A percentile compares a stretch with the other conserved stretches of the same genome.
Evolutionary conservation across 2,888 invertebrate genomes (phyloP).

Genomic region (Hyposoter dolosus): DNA sequence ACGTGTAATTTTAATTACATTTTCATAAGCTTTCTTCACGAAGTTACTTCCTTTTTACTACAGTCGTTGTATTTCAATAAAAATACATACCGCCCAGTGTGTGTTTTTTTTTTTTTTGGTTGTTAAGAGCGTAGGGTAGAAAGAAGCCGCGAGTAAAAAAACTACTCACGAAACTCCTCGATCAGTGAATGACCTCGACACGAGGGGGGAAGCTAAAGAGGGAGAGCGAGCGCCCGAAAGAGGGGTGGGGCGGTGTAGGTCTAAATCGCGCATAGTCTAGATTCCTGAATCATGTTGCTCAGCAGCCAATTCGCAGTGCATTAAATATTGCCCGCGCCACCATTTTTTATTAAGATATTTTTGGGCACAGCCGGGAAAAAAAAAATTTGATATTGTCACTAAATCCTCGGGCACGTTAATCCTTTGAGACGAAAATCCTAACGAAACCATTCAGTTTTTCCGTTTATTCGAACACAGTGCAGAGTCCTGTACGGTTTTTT

Average conservation of each 20-base stretch:
- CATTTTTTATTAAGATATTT: conserved; percentile 4
- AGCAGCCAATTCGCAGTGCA: conserved; percentile 13
- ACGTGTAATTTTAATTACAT: background rate
- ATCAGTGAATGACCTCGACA: conserved; percentile 49
- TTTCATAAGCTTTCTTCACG: no score
- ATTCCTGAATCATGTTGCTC: conserved; percentile 29
- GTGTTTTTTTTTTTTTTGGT: background rate
- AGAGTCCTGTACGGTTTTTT: no score
- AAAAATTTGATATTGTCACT: background rate
- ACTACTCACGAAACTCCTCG: conserved; percentile 10
- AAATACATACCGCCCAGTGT: background rate
- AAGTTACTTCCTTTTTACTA: background rate
- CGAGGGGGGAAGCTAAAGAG: background rate
- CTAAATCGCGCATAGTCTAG: conserved; percentile 34
- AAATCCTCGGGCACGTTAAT: no score
- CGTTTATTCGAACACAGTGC: no score
- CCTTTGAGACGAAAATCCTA: no score
- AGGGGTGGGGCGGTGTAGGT: background rate
- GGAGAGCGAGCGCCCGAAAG: background rate
- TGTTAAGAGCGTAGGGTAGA: no score
- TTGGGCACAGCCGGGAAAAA: background rate
- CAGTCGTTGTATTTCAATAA: background rate
- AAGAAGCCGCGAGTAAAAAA: background rate
- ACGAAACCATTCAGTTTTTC: no score
- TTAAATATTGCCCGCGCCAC: conserved; percentile 1